phyloP scores from a whole-genome alignment of 2,888 invertebrate genomes.

The Notodonta dromedarius region DNA sequence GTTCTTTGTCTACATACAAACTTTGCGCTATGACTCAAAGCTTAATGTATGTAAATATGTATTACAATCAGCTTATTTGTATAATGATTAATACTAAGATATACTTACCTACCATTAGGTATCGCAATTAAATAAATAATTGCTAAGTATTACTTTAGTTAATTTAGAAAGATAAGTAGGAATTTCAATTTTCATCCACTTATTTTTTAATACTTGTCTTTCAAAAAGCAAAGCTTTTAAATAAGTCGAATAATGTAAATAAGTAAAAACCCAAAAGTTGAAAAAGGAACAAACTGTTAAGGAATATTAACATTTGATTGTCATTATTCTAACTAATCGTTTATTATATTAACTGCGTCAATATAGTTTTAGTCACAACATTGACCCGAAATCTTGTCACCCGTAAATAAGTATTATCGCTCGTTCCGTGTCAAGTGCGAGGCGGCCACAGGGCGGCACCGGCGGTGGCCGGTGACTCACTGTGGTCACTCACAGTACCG shows the following conservation, averaged over 20 bases:
- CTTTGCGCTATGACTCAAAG: constrained; percentile 17
- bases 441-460: constrained; percentile 6
- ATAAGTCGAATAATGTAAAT: no score
- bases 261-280: no score
- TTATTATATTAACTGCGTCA: neutral
- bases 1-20: constrained; percentile 12
- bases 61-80: constrained; percentile 4
- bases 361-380: neutral
- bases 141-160: no score
- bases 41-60: constrained; percentile 10
- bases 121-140: no score
- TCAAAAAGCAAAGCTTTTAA: no score
- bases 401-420: neutral
- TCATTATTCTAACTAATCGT: neutral
- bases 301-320: neutral
- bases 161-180: no score
- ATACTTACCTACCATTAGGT: no score
- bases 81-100: neutral
- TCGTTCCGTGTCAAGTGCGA: constrained; percentile 31
- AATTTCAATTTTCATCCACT: no score
- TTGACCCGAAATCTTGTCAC: constrained; percentile 2
- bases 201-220: no score
- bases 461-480: constrained; percentile 35
- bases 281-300: no score
- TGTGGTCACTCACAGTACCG: constrained; percentile 28